A percentile compares a stretch with the other conserved stretches of the same genome.
phyloP scores from a whole-genome alignment of 2,113 vertebrate genomes.

The Cryptomyrus ogoouensis region DNA sequence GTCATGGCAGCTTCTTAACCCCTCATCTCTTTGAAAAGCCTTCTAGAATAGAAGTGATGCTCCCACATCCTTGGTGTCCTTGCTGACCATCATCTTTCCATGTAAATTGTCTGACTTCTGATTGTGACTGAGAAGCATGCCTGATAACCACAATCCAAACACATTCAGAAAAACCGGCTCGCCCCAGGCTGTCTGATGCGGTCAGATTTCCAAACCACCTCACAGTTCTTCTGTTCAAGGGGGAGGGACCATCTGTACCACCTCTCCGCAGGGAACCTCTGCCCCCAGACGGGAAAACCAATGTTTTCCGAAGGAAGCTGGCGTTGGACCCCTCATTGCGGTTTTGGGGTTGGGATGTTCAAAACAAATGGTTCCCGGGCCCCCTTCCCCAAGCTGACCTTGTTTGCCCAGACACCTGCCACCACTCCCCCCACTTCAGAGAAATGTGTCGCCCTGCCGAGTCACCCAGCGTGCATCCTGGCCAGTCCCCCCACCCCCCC shows the following conservation, averaged over 20 bases:
- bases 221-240: neutral
- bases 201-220: slow-evolving; percentile 10
- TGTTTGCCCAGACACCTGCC: neutral
- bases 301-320: slow-evolving; percentile 55
- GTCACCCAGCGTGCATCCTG: neutral
- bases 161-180: neutral
- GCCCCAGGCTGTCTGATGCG: neutral
- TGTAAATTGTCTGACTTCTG: neutral
- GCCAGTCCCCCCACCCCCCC: neutral
- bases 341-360: neutral
- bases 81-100: neutral
- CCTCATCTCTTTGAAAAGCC: neutral
- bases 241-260: neutral
- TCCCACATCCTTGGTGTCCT: neutral
- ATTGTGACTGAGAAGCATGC: neutral
- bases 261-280: slow-evolving; percentile 34
- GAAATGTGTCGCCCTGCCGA: neutral
- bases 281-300: slow-evolving; percentile 37
- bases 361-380: neutral
- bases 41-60: neutral
- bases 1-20: neutral
- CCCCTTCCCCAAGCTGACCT: slow-evolving; percentile 2
- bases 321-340: slow-evolving; percentile 25
- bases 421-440: neutral
- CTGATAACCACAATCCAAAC: neutral